A percentile compares a stretch with the other conserved stretches of the same genome.
Conservation (phyloP, 1,140 invertebrate genomes). For the Bombus balteatus region DNA sequence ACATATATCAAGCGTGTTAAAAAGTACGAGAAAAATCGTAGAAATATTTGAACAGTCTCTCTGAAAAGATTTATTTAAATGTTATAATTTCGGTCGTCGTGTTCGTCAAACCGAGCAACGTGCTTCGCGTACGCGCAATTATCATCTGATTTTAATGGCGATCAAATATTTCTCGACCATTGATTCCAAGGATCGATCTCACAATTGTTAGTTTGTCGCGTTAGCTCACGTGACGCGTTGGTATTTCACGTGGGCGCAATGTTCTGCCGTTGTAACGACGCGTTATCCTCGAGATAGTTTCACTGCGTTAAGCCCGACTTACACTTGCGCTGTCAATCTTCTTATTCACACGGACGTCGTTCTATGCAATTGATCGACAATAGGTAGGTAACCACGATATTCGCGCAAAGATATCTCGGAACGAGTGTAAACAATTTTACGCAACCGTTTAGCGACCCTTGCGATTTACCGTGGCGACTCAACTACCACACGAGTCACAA, state of each 20-base stretch:
- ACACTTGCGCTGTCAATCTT: background rate
- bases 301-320: background rate
- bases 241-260: slow-evolving; percentile 51
- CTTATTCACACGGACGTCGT: background rate
- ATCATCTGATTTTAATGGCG: background rate
- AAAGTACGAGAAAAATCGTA: background rate
- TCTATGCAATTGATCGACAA: background rate
- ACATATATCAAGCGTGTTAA: background rate
- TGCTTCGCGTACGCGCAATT: background rate
- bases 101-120: too few species aligned
- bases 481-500: fast-evolving
- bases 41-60: background rate
- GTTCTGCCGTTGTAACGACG: slow-evolving; percentile 25
- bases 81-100: too few species aligned
- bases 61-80: background rate
- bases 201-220: background rate
- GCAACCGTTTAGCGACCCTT: too few species aligned
- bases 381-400: background rate
- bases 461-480: too few species aligned
- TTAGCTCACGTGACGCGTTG: slow-evolving; percentile 48
- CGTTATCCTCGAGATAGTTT: slow-evolving; percentile 24
- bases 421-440: background rate
- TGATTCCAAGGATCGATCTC: slow-evolving; percentile 12
- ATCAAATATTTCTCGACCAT: slow-evolving; percentile 19
- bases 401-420: background rate